These are phyloP conservation scores for Phataginus tricuspis DNA, from an alignment of 2,797 vertebrate species.

Conservation along the genomic window DNA sequence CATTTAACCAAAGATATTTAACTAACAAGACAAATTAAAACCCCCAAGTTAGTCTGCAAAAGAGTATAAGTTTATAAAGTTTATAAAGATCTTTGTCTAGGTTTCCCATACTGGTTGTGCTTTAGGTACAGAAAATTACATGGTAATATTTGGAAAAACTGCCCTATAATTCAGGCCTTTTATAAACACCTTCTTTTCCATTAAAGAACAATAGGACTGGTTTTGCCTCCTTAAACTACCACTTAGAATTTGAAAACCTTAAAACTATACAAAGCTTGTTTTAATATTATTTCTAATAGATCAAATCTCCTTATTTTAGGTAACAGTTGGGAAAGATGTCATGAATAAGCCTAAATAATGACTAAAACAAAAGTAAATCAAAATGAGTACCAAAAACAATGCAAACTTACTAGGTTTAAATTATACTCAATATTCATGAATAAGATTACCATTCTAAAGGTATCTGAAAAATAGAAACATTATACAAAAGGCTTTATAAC, in stretches of 20 bases:
- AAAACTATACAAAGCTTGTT: not conserved
- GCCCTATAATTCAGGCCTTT: not conserved
- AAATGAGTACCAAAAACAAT: slow-evolving; percentile 41
- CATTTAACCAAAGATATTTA: slow-evolving; percentile 55
- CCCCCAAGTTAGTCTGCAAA: not conserved
- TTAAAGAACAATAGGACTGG: slow-evolving; percentile 2
- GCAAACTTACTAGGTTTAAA: not conserved
- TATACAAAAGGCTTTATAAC: not conserved
- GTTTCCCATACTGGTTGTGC: slow-evolving; percentile 59
- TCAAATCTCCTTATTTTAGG: slow-evolving; percentile 24
- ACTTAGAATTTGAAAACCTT: slow-evolving; percentile 1
- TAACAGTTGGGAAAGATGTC: not conserved
- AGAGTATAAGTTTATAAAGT: slow-evolving; percentile 29
- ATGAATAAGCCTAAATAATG: not conserved
- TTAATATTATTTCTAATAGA: slow-evolving; percentile 49
- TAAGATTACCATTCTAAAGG: slow-evolving; percentile 43
- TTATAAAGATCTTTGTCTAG: slow-evolving; percentile 48
- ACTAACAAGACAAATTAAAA: slow-evolving; percentile 45
- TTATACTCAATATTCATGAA: slow-evolving; percentile 30
- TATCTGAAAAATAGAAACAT: slow-evolving; percentile 39
- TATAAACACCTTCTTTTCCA: slow-evolving; percentile 42
- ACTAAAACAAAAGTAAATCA: slow-evolving; percentile 42
- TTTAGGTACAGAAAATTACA: slow-evolving; percentile 59
- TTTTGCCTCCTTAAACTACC: slow-evolving; percentile 26
- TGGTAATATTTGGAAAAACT: slow-evolving; percentile 40